Evolutionary conservation across 2,888 invertebrate genomes (phyloP).

Genomic region (Slavum lentiscoides): DNA sequence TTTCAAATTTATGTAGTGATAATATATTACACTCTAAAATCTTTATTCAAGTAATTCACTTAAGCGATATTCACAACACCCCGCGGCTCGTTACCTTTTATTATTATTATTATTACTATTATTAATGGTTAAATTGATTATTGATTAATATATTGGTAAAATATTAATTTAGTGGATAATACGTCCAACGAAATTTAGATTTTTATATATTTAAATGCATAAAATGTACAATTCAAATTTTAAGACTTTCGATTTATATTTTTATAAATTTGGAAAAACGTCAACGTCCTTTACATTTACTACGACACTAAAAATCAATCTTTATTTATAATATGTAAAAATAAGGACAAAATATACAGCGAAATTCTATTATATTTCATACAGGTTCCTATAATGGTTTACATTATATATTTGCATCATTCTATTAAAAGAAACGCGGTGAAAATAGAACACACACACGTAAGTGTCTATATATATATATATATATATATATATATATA

Average conservation of each 20-base stretch:
- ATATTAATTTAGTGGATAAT: background rate
- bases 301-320: background rate
- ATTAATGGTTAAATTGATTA: background rate
- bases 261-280: background rate
- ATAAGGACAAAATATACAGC: background rate
- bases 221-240: slow-evolving; percentile 1
- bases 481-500: too few relatives aligned
- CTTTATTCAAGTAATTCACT: too few relatives aligned
- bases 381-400: background rate
- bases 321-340: slow-evolving; percentile 11
- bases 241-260: background rate
- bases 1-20: too few relatives aligned
- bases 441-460: background rate
- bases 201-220: background rate
- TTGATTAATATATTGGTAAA: background rate
- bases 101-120: too few relatives aligned
- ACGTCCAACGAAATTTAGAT: background rate
- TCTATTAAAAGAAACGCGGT: background rate
- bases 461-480: too few relatives aligned
- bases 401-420: too few relatives aligned
- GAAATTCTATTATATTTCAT: background rate
- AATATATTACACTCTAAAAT: too few relatives aligned
- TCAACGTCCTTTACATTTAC: background rate
- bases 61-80: too few relatives aligned
- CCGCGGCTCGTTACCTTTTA: too few relatives aligned